Percentiles rank a stretch among this genome's conserved stretches.
Conservation (phyloP, 2,888 invertebrate species). For the Entomobrya proxima region DNA sequence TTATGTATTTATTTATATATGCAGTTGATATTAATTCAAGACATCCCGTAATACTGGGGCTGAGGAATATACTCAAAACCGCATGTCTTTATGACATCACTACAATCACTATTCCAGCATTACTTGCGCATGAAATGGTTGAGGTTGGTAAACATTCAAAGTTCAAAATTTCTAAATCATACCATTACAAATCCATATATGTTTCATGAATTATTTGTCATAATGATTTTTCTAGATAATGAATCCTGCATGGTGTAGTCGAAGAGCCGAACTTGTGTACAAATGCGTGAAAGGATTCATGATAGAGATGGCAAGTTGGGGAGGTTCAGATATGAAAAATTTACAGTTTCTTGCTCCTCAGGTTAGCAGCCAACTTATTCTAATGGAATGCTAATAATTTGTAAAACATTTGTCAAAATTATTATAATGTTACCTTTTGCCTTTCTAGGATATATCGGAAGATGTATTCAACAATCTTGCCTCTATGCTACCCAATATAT, state of each 20-base stretch:
- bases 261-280: constrained; percentile 96
- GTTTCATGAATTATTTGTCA: neutral
- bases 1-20: constrained; percentile 66
- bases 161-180: too few relatives aligned
- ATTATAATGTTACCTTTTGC: too few relatives aligned
- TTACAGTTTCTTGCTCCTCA: constrained; percentile 90
- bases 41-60: constrained; percentile 94
- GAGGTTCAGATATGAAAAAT: constrained; percentile 92
- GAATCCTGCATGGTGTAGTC: constrained; percentile 97
- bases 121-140: constrained; percentile 94
- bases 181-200: too few relatives aligned
- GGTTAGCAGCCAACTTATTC: constrained; percentile 78
- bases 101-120: constrained; percentile 92
- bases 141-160: constrained; percentile 86
- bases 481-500: constrained; percentile 93
- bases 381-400: neutral
- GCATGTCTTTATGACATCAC: constrained; percentile 97
- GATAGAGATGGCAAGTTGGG: constrained; percentile 98
- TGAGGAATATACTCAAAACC: constrained; percentile 95
- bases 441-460: constrained; percentile 87
- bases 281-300: constrained; percentile 99
- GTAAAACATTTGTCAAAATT: neutral
- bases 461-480: constrained; percentile 89
- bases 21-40: constrained; percentile 94
- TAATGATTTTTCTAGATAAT: constrained; percentile 83